These are phyloP conservation scores for Orbicella faveolata DNA, from an alignment of 64 coral and sea anemone species.

Conservation along the genomic window DNA sequence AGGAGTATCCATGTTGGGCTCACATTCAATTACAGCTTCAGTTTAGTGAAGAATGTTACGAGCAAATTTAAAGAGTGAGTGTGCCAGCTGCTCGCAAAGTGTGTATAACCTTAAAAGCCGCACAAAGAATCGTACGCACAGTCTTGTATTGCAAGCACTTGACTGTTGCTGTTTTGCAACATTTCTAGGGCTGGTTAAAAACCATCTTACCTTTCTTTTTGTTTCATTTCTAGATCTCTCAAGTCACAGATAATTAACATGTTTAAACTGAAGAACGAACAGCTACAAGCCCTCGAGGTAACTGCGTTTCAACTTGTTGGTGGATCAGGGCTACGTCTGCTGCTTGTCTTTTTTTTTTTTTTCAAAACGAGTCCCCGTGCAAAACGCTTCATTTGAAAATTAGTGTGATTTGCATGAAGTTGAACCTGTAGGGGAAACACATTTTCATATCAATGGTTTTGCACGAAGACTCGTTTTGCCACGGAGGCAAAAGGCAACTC, in stretches of 20 bases:
- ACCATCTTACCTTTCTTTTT: too few relatives aligned
- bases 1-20: constrained; percentile 60
- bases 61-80: constrained; percentile 57
- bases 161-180: too few relatives aligned
- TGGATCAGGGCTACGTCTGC: neutral
- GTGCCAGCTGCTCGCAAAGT: neutral
- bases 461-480: too few relatives aligned
- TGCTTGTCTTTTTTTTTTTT: too few relatives aligned
- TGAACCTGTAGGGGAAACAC: too few relatives aligned
- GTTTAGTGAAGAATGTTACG: constrained; percentile 31
- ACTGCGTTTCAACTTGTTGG: neutral
- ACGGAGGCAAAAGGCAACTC: too few relatives aligned
- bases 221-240: neutral
- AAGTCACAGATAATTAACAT: constrained; percentile 14
- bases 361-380: too few relatives aligned
- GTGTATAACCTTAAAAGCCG: neutral
- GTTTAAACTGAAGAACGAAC: neutral
- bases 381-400: too few relatives aligned
- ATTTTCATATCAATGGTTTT: too few relatives aligned
- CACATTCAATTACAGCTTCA: constrained; percentile 59
- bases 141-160: too few relatives aligned
- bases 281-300: constrained; percentile 3
- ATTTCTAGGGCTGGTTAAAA: neutral
- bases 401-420: too few relatives aligned
- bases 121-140: too few relatives aligned